phyloP scores from a whole-genome alignment of 2,113 vertebrate species.

The Eclectus roratus region DNA sequence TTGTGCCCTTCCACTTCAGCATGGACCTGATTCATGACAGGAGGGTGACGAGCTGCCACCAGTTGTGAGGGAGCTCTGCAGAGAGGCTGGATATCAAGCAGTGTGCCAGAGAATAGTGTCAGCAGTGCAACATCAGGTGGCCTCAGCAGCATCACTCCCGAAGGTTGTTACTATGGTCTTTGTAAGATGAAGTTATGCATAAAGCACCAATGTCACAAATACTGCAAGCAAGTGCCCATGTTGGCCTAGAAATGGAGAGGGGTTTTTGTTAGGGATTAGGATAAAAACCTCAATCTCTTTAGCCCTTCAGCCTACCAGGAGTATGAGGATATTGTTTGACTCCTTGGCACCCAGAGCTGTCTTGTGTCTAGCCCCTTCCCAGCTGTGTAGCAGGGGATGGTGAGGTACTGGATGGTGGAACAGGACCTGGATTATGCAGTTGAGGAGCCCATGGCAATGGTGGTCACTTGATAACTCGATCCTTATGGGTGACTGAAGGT shows the following conservation, averaged over 20 bases:
- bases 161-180: neutral
- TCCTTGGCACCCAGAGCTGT: neutral
- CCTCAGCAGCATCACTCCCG: neutral
- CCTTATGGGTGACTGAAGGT: neutral
- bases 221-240: neutral
- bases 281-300: neutral
- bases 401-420: neutral
- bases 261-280: neutral
- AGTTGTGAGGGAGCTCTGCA: neutral
- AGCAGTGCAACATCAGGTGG: neutral
- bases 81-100: neutral
- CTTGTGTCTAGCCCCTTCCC: neutral
- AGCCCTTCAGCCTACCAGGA: neutral
- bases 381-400: neutral
- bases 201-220: neutral
- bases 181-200: neutral
- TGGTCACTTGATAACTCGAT: neutral
- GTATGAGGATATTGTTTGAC: neutral
- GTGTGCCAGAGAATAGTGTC: neutral
- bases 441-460: neutral
- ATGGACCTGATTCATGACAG: neutral
- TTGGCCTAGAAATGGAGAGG: neutral
- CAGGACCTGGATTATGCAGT: neutral
- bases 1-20: fast-evolving
- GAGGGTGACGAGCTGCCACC: neutral